These are phyloP conservation scores for Kryptolebias marmoratus DNA, from an alignment of 2,113 vertebrate genomes.

Conservation along the genomic window DNA sequence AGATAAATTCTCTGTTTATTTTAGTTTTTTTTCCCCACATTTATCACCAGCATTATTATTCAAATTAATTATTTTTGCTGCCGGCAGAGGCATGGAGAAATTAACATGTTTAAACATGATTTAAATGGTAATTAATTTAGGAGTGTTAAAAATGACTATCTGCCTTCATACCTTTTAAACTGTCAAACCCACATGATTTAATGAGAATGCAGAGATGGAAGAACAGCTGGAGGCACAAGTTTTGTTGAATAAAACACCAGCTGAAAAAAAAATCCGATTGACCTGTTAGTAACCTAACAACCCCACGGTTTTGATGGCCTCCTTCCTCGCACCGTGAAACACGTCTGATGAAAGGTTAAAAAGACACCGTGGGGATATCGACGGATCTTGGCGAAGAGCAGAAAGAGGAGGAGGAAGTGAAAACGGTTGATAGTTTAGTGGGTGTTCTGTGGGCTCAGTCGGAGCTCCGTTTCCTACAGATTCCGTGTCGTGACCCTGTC, in stretches of 20 bases:
- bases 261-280: conserved; percentile 19
- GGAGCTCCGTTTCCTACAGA: conserved; percentile 9
- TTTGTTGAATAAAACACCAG: not conserved
- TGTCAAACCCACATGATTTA: not conserved
- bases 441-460: not conserved
- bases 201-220: conserved; percentile 10
- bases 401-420: not conserved
- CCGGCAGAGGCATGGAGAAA: not conserved
- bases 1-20: conserved; percentile 10
- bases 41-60: conserved; percentile 7
- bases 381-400: not conserved
- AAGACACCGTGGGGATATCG: conserved; percentile 30
- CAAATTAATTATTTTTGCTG: conserved; percentile 13
- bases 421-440: conserved; percentile 5
- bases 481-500: conserved; percentile 30
- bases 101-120: conserved; percentile 3
- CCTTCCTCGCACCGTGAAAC: conserved; percentile 43
- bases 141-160: conserved; percentile 2
- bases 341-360: conserved; percentile 51
- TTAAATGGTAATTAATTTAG: conserved; percentile 5
- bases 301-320: conserved; percentile 25
- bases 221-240: conserved; percentile 21
- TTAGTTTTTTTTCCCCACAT: not conserved
- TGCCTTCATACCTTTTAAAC: conserved; percentile 1
- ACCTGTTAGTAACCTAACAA: conserved; percentile 44